Percentiles rank a stretch among this genome's conserved stretches.
Evolutionary conservation across 2,888 invertebrate genomes (phyloP).

Genomic region (Drosophila aldrichi): DNA sequence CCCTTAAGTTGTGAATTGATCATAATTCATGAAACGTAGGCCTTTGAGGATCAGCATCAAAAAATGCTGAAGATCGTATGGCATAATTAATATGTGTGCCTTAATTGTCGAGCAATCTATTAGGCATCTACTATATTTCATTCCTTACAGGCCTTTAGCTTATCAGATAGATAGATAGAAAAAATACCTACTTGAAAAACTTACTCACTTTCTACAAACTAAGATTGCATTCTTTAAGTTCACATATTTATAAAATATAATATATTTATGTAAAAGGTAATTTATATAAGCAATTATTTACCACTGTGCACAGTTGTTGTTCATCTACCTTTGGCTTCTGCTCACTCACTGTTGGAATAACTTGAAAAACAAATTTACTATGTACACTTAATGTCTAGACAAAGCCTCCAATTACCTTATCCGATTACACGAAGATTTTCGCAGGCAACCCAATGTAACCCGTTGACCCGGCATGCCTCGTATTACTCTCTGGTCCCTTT

Average conservation of each 20-base stretch:
- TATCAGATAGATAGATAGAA: not conserved
- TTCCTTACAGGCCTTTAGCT: too few relatives aligned
- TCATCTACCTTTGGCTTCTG: conserved; percentile 32
- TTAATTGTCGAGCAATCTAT: too few relatives aligned
- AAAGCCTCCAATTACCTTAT: conserved; percentile 85
- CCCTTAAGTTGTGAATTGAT: not conserved
- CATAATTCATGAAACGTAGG: not conserved
- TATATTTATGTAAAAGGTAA: not conserved
- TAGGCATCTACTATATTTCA: too few relatives aligned
- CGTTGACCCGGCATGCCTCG: conserved; percentile 67
- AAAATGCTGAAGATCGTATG: too few relatives aligned
- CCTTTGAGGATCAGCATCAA: too few relatives aligned
- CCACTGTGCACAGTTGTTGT: conserved; percentile 54
- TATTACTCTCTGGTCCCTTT: conserved; percentile 68
- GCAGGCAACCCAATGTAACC: conserved; percentile 53
- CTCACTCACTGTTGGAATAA: conserved; percentile 38
- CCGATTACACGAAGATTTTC: conserved; percentile 84
- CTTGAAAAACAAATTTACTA: conserved; percentile 76
- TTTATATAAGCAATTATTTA: not conserved
- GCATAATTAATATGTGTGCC: too few relatives aligned
- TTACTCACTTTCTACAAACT: not conserved
- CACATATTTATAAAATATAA: not conserved
- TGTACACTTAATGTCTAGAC: conserved; percentile 85
- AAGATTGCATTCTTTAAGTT: not conserved
- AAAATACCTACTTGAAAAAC: not conserved